These are phyloP conservation scores for Drosophila falleni DNA, from an alignment of 2,888 invertebrate genomes.

Conservation along the genomic window DNA sequence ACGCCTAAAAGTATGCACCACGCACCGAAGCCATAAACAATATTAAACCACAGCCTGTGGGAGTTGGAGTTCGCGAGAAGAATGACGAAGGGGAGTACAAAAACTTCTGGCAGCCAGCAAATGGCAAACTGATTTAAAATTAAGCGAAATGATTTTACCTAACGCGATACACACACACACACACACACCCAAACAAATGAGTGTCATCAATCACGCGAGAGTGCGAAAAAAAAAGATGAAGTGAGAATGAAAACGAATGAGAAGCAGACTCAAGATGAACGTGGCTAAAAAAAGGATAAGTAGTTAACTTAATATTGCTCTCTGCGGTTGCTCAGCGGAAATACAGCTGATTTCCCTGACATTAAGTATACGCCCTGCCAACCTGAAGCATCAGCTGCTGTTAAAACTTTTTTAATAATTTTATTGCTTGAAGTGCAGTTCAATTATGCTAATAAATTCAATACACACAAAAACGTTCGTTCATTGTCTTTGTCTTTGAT, in stretches of 20 bases:
- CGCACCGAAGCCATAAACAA: slow-evolving; percentile 75
- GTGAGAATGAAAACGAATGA: not conserved
- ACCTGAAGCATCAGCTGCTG: slow-evolving; percentile 51
- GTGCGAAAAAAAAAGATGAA: slow-evolving; percentile 15
- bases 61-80: not conserved
- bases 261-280: slow-evolving; percentile 5
- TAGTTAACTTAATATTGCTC: slow-evolving; percentile 53
- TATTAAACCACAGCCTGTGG: slow-evolving; percentile 47
- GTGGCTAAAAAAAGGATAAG: slow-evolving; percentile 57
- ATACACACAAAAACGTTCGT: slow-evolving; percentile 56
- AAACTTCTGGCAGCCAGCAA: slow-evolving; percentile 53
- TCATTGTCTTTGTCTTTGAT: slow-evolving; percentile 42
- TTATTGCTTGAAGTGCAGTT: slow-evolving; percentile 50
- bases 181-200: slow-evolving; percentile 57
- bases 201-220: slow-evolving; percentile 73
- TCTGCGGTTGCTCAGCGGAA: slow-evolving; percentile 31
- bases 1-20: slow-evolving; percentile 67
- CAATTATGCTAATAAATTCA: slow-evolving; percentile 77
- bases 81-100: slow-evolving; percentile 1
- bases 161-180: slow-evolving; percentile 38
- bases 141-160: slow-evolving; percentile 75
- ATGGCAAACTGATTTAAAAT: slow-evolving; percentile 80
- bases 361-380: slow-evolving; percentile 42
- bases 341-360: slow-evolving; percentile 53
- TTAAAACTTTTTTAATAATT: slow-evolving; percentile 61